Conservation (phyloP, 1,140 invertebrate species). For the Plodia interpunctella region DNA sequence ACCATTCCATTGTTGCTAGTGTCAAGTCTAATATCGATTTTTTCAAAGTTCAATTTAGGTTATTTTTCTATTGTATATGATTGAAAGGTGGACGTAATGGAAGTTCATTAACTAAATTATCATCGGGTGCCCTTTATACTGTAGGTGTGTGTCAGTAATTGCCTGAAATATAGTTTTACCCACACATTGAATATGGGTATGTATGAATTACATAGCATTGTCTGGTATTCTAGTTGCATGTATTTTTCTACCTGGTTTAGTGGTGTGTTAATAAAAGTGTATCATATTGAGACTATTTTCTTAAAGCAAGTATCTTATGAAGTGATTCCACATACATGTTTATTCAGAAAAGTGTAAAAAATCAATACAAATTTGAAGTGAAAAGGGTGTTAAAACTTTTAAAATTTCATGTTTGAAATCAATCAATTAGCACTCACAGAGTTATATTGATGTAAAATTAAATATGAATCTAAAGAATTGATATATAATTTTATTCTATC, state of each 20-base stretch:
- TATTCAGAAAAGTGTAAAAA: background rate
- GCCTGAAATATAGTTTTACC: constrained; percentile 33
- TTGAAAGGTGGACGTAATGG: constrained; percentile 39
- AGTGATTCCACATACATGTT: background rate
- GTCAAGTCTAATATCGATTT: constrained; percentile 73
- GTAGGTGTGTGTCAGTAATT: constrained; percentile 52
- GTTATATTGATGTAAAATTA: too few species aligned
- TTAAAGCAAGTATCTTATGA: background rate
- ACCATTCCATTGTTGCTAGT: constrained; percentile 49
- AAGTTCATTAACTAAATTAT: constrained; percentile 58
- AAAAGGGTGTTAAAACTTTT: background rate
- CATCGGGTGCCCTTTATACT: constrained; percentile 35
- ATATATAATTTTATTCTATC: too few species aligned
- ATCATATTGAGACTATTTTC: background rate
- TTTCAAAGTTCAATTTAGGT: constrained; percentile 64
- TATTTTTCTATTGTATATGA: constrained; percentile 65
- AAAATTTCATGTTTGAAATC: background rate
- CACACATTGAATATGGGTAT: constrained; percentile 32
- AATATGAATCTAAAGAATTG: too few species aligned
- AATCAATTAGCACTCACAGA: too few species aligned
- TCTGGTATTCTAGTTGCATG: background rate
- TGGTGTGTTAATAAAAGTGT: background rate
- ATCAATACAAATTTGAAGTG: background rate
- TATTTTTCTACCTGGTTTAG: background rate
- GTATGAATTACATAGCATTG: constrained; percentile 11